A percentile compares a stretch with the other conserved stretches of the same genome.
phyloP scores from a whole-genome alignment of 2,888 invertebrate species.

The Leucania comma region DNA sequence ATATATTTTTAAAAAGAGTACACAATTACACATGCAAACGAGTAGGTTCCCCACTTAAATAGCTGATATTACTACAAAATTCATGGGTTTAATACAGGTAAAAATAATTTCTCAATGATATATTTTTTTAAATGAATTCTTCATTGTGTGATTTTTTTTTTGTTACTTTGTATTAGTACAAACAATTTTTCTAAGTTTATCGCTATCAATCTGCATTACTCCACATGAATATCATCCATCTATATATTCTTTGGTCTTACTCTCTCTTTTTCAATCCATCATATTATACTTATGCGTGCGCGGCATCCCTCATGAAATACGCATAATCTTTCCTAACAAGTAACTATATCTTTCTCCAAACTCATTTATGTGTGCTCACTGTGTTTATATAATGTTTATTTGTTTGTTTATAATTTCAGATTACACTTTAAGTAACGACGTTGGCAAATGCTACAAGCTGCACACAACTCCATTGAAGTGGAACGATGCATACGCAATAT shows the following conservation, averaged over 20 bases:
- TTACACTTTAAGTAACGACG: conserved; percentile 71
- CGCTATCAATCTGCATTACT: not conserved
- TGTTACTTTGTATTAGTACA: not conserved
- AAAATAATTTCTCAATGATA: not conserved
- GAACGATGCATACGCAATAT: conserved; percentile 76
- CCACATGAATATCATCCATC: not conserved
- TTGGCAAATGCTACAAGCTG: conserved; percentile 80
- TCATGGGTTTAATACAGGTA: not conserved
- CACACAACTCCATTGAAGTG: conserved; percentile 77
- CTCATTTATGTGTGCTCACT: not conserved
- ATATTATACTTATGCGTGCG: not conserved
- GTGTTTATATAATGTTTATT: not conserved
- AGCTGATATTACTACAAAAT: not conserved
- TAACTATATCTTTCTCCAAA: not conserved
- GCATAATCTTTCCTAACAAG: not conserved
- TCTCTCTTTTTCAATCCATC: not conserved
- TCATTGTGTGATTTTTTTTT: not conserved
- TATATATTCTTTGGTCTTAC: too few relatives aligned
- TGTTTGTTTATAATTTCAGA: conserved; percentile 66
- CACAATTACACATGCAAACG: conserved; percentile 69
- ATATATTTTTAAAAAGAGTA: too few relatives aligned
- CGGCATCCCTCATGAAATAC: too few relatives aligned
- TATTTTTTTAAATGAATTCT: too few relatives aligned
- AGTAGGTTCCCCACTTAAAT: not conserved
- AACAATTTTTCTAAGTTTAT: not conserved